phyloP scores from a whole-genome alignment of 1,140 invertebrate genomes.

The Antheraea pernyi region DNA sequence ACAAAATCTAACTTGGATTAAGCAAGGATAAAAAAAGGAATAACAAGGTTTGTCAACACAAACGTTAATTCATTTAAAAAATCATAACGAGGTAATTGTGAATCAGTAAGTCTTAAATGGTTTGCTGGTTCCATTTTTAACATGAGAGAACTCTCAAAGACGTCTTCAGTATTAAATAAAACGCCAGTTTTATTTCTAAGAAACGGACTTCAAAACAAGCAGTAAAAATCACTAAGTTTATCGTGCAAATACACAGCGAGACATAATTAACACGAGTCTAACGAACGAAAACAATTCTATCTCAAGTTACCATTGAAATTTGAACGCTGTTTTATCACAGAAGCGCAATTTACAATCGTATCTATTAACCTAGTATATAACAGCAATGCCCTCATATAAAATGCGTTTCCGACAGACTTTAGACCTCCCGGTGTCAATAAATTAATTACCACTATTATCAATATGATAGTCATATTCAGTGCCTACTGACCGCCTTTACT shows the following conservation, averaged over 20 bases:
- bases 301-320: neutral
- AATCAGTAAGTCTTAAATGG: no score
- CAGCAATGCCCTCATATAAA: slow-evolving; percentile 20
- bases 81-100: no score
- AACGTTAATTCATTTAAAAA: no score
- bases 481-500: neutral
- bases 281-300: slow-evolving; percentile 8
- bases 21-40: no score
- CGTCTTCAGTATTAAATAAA: neutral
- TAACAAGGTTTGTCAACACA: no score
- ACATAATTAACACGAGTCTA: slow-evolving; percentile 9
- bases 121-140: neutral
- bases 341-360: slow-evolving; percentile 5
- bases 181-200: neutral
- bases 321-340: slow-evolving; percentile 10
- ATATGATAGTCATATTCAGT: neutral
- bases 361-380: slow-evolving; percentile 20
- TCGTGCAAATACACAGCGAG: slow-evolving; percentile 6
- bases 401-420: slow-evolving; percentile 18
- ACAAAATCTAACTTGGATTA: no score
- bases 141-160: neutral
- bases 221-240: slow-evolving; percentile 10
- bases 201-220: neutral
- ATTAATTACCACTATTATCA: slow-evolving; percentile 35
- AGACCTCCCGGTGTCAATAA: slow-evolving; percentile 30